These are phyloP conservation scores for Bombylius major DNA, from an alignment of 2,888 invertebrate genomes.

Conservation along the genomic window DNA sequence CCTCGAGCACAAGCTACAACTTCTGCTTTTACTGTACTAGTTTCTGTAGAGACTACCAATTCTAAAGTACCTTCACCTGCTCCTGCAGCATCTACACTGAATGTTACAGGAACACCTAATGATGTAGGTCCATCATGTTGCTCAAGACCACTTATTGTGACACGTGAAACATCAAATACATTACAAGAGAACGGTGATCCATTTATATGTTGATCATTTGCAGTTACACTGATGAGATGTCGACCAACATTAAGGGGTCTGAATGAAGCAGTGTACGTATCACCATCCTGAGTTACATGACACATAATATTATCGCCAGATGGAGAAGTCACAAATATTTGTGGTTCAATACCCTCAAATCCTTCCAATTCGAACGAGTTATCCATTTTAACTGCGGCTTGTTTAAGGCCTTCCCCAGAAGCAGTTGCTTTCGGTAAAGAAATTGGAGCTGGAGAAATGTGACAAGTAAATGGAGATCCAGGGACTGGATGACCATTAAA, in stretches of 20 bases:
- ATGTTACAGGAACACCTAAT: constrained; percentile 76
- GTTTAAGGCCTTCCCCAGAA: constrained; percentile 32
- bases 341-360: constrained; percentile 47
- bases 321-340: constrained; percentile 66
- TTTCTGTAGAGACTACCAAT: constrained; percentile 78
- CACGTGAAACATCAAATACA: constrained; percentile 82
- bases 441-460: constrained; percentile 48
- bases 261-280: constrained; percentile 65
- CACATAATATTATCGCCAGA: constrained; percentile 69
- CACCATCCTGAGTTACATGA: constrained; percentile 51
- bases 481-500: constrained; percentile 65
- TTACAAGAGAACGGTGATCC: constrained; percentile 91
- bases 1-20: constrained; percentile 80
- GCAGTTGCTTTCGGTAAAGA: constrained; percentile 46
- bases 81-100: constrained; percentile 87
- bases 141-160: constrained; percentile 57
- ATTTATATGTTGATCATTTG: constrained; percentile 72
- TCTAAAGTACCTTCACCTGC: constrained; percentile 91
- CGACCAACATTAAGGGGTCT: constrained; percentile 78
- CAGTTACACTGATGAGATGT: constrained; percentile 68
- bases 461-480: constrained; percentile 90
- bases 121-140: constrained; percentile 34
- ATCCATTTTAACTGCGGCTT: constrained; percentile 34
- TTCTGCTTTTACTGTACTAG: constrained; percentile 82
- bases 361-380: constrained; percentile 48